Evolutionary conservation across 1,140 invertebrate species (phyloP).

Genomic region (Drosophila ananassae): DNA sequence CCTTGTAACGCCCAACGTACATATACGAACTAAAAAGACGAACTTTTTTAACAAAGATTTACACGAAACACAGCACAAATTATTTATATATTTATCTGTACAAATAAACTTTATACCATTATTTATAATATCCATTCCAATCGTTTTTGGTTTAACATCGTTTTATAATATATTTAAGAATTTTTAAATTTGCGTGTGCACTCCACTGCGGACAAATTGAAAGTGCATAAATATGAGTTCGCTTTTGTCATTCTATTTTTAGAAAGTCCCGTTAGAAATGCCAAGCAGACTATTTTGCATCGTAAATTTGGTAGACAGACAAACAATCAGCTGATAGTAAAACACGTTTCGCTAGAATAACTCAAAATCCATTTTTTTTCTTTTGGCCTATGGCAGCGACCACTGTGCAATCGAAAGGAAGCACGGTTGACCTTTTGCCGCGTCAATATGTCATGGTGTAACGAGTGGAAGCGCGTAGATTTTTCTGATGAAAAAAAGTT

Average conservation of each 20-base stretch:
- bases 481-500: constrained; percentile 13
- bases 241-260: too few species aligned
- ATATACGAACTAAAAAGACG: background rate
- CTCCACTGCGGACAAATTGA: background rate
- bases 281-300: too few species aligned
- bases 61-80: constrained; percentile 6
- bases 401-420: constrained; percentile 8
- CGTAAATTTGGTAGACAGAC: too few species aligned
- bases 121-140: background rate
- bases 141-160: background rate
- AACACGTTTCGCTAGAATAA: too few species aligned
- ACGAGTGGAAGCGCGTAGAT: background rate
- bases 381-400: too few species aligned
- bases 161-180: constrained; percentile 6
- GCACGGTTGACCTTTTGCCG: constrained; percentile 22
- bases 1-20: too few species aligned
- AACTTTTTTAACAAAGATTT: background rate
- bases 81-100: constrained; percentile 5
- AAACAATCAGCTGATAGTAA: too few species aligned
- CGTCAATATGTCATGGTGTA: constrained; percentile 26
- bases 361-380: too few species aligned
- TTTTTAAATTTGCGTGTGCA: background rate
- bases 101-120: constrained; percentile 9
- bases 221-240: too few species aligned
- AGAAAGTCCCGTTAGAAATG: too few species aligned